Base-by-base conservation (phyloP, 2,888 invertebrate species). In the Oligia fasciuncula region DNA sequence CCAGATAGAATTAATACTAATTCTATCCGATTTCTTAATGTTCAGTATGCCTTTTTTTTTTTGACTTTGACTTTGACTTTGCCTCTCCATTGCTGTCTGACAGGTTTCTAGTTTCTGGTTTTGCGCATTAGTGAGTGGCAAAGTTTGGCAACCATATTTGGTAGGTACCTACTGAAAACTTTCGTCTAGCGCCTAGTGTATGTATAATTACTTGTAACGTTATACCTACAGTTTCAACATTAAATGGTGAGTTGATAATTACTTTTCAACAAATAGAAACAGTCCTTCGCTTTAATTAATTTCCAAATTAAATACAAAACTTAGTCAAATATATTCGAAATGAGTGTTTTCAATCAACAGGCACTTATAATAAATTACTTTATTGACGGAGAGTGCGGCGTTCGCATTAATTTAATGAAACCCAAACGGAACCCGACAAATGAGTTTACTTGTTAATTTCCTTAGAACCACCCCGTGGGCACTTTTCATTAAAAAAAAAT, bases 331-430 rank as follows among this genome's bases (percentile, higher is more conserved):
- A 72, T 85, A 63, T 85, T 80, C 49, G 73, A 79, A 83, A 84
- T 85, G 65, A 81, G 75, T 88, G 80, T 85, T 85, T 90, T 85
- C 83, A 87, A 90, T 88, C 85, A 85, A 88, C 85, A 77, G 80
- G 80, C 87, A 86, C 89, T 91, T 87, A 81, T 83, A 86, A 87
- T 82, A 89, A 92, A 91, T 91, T 87, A 88, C 90, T 88, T 90
- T 88, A 91, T 90, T 86, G 88, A 83, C 81, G 86, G 46, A 23
- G 49, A 23, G 49, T 43, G 60, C 82, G 85, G 35, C 63, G 84
- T 80, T 85, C 81, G 85, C 86, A 81, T 90, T 92, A 92, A 94
- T 93, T 93, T 91, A 91, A 93, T 93, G 90, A 91, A 92, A 92
- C 90, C 89, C 88, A 89, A 90, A 90, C 90, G 91, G 89, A 91